phyloP scores from a whole-genome alignment of 2,888 invertebrate genomes.

The Nipponacmea schrenckii region DNA sequence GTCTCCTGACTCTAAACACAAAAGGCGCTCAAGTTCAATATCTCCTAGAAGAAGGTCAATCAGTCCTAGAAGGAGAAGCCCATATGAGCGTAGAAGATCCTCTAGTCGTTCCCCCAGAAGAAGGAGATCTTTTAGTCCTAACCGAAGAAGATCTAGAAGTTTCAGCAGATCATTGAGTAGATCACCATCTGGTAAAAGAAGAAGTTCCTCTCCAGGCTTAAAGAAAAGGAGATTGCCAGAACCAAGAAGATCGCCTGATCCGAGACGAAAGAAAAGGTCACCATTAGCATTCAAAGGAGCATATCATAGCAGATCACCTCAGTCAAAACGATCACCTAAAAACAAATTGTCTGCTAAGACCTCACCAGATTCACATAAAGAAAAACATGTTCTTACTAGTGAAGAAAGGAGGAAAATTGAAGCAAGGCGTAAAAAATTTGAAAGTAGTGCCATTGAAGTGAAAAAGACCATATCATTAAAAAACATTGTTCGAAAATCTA shows the following conservation, averaged over 20 bases:
- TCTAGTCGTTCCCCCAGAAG: constrained; percentile 1
- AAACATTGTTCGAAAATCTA: constrained; percentile 34
- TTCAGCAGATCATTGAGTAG: constrained; percentile 12
- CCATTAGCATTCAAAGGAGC: constrained; percentile 15
- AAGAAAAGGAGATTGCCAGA: constrained; percentile 16
- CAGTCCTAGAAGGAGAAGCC: too few species aligned
- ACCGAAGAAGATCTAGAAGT: constrained; percentile 13
- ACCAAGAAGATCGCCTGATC: constrained; percentile 18
- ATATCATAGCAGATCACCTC: constrained; percentile 12
- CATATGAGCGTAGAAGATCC: neutral
- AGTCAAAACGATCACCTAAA: constrained; percentile 13
- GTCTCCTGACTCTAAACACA: neutral
- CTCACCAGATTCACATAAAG: constrained; percentile 10
- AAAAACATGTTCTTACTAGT: constrained; percentile 25
- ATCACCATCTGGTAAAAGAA: constrained; percentile 8
- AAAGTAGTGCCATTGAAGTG: constrained; percentile 22
- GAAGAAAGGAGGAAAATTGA: constrained; percentile 38
- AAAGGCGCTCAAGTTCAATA: neutral
- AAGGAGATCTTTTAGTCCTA: constrained; percentile 11
- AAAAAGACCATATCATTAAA: constrained; percentile 48
- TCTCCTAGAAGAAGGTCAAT: constrained; percentile 12
- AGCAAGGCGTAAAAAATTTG: constrained; percentile 44
- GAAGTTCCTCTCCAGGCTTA: constrained; percentile 12
- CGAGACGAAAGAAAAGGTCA: constrained; percentile 7
- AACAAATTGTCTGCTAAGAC: constrained; percentile 15